Base-by-base conservation (phyloP, 2,113 vertebrate genomes). In the Origma solitaria region DNA sequence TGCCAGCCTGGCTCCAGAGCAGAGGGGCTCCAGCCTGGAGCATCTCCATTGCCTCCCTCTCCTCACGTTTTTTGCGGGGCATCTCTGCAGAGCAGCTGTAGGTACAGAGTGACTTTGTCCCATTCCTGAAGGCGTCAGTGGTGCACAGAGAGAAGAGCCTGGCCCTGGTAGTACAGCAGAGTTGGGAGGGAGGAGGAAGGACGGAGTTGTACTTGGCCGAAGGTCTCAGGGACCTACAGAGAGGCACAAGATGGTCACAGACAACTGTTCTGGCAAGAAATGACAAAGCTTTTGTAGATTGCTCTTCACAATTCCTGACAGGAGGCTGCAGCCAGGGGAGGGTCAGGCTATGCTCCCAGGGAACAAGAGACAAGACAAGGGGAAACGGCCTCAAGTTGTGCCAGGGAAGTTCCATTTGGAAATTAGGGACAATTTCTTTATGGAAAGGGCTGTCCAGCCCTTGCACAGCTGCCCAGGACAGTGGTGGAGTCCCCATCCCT, bases 321-420 rank as follows among this genome's bases (percentile, higher is more conserved):
- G 54, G 27, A 69, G 33, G 9, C 27, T 14, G 35, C 22, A 58
- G 47, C 17, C 1, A 0, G 16, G 27, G 31, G 18, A 21, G 21
- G 13, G 17, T 37, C 0, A 0, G 37, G 11, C 18, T 86, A 1
- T 69, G 28, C 18, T 9, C 5, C 14, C 33, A 78, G 47, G 31
- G 18, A 77, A 60, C 45, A 77, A 31, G 38, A 27, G 72, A 38
- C 33, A 69, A 27, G 28, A 60, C 6, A 15, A 53, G 33, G 60
- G 38, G 31, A 3, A 61, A 45, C 0, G 0, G 62, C 37, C 37
- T 33, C 62, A 60, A 0, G 10, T 1, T 61, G 72, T 0, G 22
- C 15, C 5, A 6, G 37, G 6, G 4, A 61, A 2, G 10, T 1
- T 51, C 5, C 23, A 28, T 12, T 2, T 45, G 12, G 23, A 53